Evolutionary conservation across 1,140 invertebrate species (phyloP).

Genomic region (Cydia strobilella): DNA sequence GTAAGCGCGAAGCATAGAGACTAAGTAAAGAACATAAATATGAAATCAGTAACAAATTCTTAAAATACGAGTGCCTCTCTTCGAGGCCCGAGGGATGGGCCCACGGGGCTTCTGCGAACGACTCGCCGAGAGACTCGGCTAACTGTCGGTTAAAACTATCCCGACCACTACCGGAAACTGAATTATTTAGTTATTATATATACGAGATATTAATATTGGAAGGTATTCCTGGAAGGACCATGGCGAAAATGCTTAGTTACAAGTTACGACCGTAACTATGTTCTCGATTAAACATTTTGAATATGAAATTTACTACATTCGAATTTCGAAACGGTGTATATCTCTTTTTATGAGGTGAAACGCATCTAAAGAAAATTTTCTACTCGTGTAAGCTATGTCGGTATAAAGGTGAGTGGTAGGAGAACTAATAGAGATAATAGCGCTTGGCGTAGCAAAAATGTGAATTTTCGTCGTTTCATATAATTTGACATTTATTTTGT

Average conservation of each 20-base stretch:
- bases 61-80: not conserved
- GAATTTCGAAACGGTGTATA: not conserved
- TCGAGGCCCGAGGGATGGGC: not conserved
- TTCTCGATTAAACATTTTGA: not conserved
- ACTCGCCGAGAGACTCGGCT: constrained; percentile 11
- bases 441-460: no score
- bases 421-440: no score
- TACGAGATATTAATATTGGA: constrained; percentile 15
- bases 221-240: constrained; percentile 4
- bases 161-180: constrained; percentile 15
- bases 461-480: no score
- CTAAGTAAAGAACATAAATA: not conserved
- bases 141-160: constrained; percentile 29
- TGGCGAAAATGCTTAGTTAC: not conserved
- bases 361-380: no score
- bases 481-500: no score
- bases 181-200: constrained; percentile 25
- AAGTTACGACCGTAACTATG: not conserved
- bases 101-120: not conserved
- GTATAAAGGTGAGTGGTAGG: no score
- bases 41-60: not conserved
- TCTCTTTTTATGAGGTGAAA: not conserved
- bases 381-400: no score
- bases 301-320: not conserved
- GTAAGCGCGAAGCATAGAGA: no score